These are phyloP conservation scores for Lutraria rhynchaena DNA, from an alignment of 1,140 invertebrate species.

Conservation along the genomic window DNA sequence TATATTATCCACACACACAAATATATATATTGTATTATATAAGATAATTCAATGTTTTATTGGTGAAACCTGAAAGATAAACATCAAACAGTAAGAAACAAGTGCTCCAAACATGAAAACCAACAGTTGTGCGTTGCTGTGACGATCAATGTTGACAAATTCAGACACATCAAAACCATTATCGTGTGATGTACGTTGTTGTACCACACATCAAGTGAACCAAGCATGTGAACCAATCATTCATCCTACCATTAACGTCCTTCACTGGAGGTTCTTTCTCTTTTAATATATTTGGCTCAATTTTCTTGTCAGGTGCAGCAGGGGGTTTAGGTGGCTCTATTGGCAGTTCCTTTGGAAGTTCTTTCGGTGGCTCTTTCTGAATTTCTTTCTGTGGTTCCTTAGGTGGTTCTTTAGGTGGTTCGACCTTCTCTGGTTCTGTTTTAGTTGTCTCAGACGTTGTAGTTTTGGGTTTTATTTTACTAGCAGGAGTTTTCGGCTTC, in stretches of 20 bases:
- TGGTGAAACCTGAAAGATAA: too few species aligned
- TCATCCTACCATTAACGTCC: background rate
- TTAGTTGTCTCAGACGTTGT: background rate
- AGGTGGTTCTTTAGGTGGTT: background rate
- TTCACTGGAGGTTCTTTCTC: conserved; percentile 31
- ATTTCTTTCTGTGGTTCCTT: too few species aligned
- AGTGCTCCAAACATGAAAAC: too few species aligned
- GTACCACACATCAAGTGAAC: conserved; percentile 1
- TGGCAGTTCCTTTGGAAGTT: background rate
- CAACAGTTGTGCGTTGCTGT: too few species aligned
- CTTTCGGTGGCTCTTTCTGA: background rate
- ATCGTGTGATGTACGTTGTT: too few species aligned
- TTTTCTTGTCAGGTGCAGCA: conserved; percentile 1
- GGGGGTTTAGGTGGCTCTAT: background rate
- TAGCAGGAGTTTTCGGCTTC: conserved; percentile 19
- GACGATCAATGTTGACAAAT: too few species aligned
- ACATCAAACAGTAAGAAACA: too few species aligned
- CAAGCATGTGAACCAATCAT: too few species aligned
- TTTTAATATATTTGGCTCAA: conserved; percentile 35
- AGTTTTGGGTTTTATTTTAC: conserved; percentile 3
- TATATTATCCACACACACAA: too few species aligned
- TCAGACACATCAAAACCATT: too few species aligned
- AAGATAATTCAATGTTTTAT: too few species aligned
- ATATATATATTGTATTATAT: too few species aligned
- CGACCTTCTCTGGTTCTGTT: background rate